These are phyloP conservation scores for Abramis brama DNA, from an alignment of 2,113 vertebrate genomes.

Conservation along the genomic window DNA sequence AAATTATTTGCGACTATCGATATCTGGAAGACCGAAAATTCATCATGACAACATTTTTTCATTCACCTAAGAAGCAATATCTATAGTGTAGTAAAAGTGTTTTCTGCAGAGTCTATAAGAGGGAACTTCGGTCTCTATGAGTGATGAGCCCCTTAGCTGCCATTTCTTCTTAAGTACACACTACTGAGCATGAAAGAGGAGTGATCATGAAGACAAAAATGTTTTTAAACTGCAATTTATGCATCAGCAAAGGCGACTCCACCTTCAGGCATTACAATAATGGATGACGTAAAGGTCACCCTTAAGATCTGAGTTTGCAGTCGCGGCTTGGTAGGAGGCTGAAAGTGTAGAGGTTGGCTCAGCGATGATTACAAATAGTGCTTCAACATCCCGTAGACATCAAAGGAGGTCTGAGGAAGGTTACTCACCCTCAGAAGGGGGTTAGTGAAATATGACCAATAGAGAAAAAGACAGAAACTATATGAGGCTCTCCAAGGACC, in stretches of 20 bases:
- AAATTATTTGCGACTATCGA: neutral
- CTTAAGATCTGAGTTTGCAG: slow-evolving; percentile 47
- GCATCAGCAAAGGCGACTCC: slow-evolving; percentile 52
- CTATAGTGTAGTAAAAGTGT: neutral
- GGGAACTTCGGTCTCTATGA: neutral
- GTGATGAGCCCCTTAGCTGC: slow-evolving; percentile 63
- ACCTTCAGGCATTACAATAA: slow-evolving; percentile 60
- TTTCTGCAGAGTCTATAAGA: neutral
- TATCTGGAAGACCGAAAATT: neutral
- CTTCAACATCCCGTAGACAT: slow-evolving; percentile 64
- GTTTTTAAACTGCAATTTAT: slow-evolving; percentile 67
- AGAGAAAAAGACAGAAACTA: slow-evolving; percentile 45
- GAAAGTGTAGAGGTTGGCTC: slow-evolving; percentile 35
- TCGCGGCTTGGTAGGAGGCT: slow-evolving; percentile 45
- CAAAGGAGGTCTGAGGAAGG: slow-evolving; percentile 68
- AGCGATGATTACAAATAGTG: slow-evolving; percentile 64
- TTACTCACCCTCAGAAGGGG: slow-evolving; percentile 63
- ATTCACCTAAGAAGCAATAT: neutral
- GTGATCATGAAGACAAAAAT: slow-evolving; percentile 57
- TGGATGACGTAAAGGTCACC: slow-evolving; percentile 62
- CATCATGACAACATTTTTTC: neutral
- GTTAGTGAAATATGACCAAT: slow-evolving; percentile 65
- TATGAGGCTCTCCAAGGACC: slow-evolving; percentile 63
- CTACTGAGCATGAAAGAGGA: slow-evolving; percentile 40
- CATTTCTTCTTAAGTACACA: slow-evolving; percentile 58